phyloP scores from a whole-genome alignment of 92 coral and sea anemone genomes.

The Ricordea florida region DNA sequence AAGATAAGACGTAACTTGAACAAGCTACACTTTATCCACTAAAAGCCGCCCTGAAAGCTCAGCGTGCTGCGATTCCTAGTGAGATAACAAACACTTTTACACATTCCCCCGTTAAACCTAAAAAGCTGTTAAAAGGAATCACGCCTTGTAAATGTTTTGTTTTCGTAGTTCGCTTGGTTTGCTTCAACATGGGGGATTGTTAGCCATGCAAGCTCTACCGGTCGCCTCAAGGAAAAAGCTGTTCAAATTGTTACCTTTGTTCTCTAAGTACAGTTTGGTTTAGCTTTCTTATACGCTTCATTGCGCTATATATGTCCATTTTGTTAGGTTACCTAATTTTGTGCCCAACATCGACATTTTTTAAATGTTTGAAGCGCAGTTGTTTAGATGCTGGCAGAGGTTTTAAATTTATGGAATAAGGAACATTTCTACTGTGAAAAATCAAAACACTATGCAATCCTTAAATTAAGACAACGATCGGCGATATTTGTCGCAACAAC shows the following conservation, averaged over 20 bases:
- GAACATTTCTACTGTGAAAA: not conserved
- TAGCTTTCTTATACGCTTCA: not conserved
- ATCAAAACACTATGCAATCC: not conserved
- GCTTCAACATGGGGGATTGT: too few relatives aligned
- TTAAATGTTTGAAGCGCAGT: not conserved
- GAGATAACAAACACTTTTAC: slow-evolving; percentile 12
- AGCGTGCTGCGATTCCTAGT: not conserved
- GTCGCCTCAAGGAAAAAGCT: not conserved
- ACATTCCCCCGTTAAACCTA: slow-evolving; percentile 4
- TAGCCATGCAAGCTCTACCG: not conserved
- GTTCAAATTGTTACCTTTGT: not conserved
- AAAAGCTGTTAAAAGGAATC: slow-evolving; percentile 26
- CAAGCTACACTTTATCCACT: too few relatives aligned
- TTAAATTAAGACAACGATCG: not conserved
- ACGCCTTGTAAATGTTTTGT: not conserved
- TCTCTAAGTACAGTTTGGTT: not conserved
- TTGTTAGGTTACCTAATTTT: not conserved
- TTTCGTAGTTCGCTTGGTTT: too few relatives aligned
- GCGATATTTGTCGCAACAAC: slow-evolving; percentile 1
- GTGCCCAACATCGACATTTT: not conserved
- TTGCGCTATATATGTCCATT: too few relatives aligned
- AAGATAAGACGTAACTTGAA: too few relatives aligned
- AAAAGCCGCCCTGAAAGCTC: too few relatives aligned
- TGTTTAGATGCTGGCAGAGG: too few relatives aligned
- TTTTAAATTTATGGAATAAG: too few relatives aligned